phyloP scores from a whole-genome alignment of 2,888 invertebrate genomes.

The Polydrusus tereticollis region DNA sequence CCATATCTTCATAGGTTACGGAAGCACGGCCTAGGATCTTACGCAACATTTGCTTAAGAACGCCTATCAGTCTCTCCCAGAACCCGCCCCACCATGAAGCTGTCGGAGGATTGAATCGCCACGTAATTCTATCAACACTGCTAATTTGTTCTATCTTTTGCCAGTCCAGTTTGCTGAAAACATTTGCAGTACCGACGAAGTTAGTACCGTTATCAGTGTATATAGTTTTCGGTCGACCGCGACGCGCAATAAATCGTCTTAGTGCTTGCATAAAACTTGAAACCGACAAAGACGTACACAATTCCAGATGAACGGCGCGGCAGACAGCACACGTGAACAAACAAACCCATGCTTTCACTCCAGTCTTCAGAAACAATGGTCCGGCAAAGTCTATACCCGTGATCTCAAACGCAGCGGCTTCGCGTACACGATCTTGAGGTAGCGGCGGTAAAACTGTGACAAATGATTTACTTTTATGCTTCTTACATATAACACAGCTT shows the following conservation, averaged over 20 bases:
- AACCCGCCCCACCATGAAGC: conserved; percentile 51
- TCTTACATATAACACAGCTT: conserved; percentile 50
- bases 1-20: conserved; percentile 52
- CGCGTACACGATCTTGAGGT: conserved; percentile 56
- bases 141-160: conserved; percentile 45
- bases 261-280: conserved; percentile 51
- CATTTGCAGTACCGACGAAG: conserved; percentile 37
- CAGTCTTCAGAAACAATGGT: conserved; percentile 57
- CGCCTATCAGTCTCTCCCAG: conserved; percentile 63
- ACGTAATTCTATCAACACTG: conserved; percentile 49
- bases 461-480: conserved; percentile 50
- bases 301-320: conserved; percentile 44
- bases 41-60: conserved; percentile 61
- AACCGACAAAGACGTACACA: conserved; percentile 53
- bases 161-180: conserved; percentile 12
- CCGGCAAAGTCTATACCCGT: conserved; percentile 62
- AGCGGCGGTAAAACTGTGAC: conserved; percentile 52
- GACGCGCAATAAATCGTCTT: conserved; percentile 29
- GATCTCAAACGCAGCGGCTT: conserved; percentile 57
- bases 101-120: conserved; percentile 61
- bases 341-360: conserved; percentile 43
- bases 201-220: conserved; percentile 31
- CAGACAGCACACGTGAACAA: conserved; percentile 47
- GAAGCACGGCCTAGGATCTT: conserved; percentile 58
- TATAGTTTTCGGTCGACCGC: too few species aligned